These are phyloP conservation scores for Orientallactaga bullata DNA, from an alignment of 2,113 vertebrate genomes.

Conservation along the genomic window DNA sequence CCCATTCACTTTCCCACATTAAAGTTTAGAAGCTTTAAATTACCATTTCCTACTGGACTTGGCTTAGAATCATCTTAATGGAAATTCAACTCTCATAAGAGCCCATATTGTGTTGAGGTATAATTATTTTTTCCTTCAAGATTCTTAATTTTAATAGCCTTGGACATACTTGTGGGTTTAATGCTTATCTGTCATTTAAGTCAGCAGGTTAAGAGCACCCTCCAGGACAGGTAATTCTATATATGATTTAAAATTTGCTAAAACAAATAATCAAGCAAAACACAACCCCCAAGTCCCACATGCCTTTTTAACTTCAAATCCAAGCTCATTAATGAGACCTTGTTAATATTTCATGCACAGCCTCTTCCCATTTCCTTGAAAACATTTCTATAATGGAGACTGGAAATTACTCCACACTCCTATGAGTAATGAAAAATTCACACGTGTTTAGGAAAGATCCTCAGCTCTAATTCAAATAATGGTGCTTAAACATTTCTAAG, in stretches of 20 bases:
- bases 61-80: constrained; percentile 62
- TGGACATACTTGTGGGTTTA: constrained; percentile 61
- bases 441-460: constrained; percentile 70
- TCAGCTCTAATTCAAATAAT: constrained; percentile 57
- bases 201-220: constrained; percentile 63
- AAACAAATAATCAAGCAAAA: constrained; percentile 63
- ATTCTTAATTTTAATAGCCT: constrained; percentile 70
- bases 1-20: not conserved
- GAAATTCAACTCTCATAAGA: constrained; percentile 67
- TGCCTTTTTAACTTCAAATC: constrained; percentile 57
- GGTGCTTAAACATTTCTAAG: constrained; percentile 64
- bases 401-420: constrained; percentile 7
- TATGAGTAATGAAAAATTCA: constrained; percentile 74
- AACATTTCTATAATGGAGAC: constrained; percentile 72
- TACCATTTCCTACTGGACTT: constrained; percentile 45
- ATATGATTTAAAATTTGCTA: constrained; percentile 61
- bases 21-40: constrained; percentile 63
- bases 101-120: constrained; percentile 60
- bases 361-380: constrained; percentile 71
- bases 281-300: constrained; percentile 39
- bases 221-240: constrained; percentile 39
- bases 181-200: constrained; percentile 60
- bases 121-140: constrained; percentile 64
- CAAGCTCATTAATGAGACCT: constrained; percentile 54
- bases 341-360: constrained; percentile 68